phyloP scores from a whole-genome alignment of 2,797 vertebrate species.

The Hippoglossus hippoglossus region DNA sequence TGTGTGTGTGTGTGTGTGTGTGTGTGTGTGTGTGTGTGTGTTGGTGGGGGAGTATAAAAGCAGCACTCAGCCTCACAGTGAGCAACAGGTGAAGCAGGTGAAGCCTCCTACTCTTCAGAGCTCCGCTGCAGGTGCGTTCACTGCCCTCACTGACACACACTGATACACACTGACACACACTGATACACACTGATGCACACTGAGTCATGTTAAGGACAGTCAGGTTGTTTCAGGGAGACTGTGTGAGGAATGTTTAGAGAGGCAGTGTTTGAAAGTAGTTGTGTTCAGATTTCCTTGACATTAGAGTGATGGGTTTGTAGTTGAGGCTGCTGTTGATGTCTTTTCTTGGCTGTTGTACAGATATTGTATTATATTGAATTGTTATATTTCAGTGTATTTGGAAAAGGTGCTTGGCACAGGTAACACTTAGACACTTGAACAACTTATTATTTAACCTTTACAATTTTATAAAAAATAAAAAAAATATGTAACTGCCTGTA shows the following conservation, averaged over 20 bases:
- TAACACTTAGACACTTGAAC: neutral
- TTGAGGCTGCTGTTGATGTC: neutral
- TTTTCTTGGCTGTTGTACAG: too few relatives aligned
- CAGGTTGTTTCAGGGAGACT: too few relatives aligned
- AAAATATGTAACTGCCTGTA: too few relatives aligned
- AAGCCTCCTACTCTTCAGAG: slow-evolving; percentile 28
- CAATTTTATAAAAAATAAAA: too few relatives aligned
- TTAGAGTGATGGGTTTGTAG: too few relatives aligned
- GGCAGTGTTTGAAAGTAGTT: too few relatives aligned
- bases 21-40: neutral
- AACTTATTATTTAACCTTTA: neutral
- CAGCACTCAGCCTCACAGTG: neutral
- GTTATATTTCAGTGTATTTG: neutral
- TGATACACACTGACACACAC: too few relatives aligned
- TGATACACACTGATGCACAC: too few relatives aligned
- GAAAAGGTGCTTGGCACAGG: neutral
- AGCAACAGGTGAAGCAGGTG: slow-evolving; percentile 68
- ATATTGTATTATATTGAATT: neutral
- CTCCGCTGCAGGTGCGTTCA: slow-evolving; percentile 64
- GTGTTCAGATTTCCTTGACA: too few relatives aligned
- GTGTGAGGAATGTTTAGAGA: too few relatives aligned
- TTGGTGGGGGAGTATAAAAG: slow-evolving; percentile 61
- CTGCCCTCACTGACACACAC: neutral
- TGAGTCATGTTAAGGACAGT: too few relatives aligned
- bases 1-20: slow-evolving; percentile 2